Conservation (phyloP, 2,888 invertebrate species). For the Heliconius ethilla region DNA sequence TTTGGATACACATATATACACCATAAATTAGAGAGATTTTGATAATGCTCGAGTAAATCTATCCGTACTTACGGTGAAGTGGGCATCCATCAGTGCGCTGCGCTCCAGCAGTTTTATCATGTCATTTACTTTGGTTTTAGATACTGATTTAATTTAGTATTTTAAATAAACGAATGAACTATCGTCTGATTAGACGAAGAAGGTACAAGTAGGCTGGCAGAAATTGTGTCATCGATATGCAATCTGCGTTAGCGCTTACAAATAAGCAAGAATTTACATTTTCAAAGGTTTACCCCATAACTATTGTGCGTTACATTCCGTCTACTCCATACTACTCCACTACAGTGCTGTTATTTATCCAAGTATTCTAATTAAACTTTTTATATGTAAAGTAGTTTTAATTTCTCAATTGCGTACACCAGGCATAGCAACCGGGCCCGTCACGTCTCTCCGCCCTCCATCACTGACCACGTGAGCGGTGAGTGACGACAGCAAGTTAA, state of each 20-base stretch:
- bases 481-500: slow-evolving; percentile 21
- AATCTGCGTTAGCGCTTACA: too few species aligned
- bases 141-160: background rate
- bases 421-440: background rate
- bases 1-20: background rate
- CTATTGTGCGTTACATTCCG: background rate
- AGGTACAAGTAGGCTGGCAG: too few species aligned
- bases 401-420: background rate
- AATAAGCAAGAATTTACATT: too few species aligned
- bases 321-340: background rate
- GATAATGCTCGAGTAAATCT: background rate
- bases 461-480: slow-evolving; percentile 18
- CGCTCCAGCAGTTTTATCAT: background rate
- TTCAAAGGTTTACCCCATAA: background rate
- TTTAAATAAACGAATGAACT: too few species aligned
- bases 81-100: background rate
- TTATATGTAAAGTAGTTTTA: background rate
- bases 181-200: too few species aligned
- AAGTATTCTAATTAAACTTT: background rate
- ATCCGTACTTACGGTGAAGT: background rate
- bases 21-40: slow-evolving; percentile 1
- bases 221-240: too few species aligned
- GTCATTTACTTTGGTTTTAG: background rate
- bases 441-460: background rate
- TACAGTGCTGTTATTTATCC: background rate